Percentiles rank a stretch among this genome's conserved stretches.
Conservation (phyloP, 2,797 vertebrate species). For the Argyrosomus regius region DNA sequence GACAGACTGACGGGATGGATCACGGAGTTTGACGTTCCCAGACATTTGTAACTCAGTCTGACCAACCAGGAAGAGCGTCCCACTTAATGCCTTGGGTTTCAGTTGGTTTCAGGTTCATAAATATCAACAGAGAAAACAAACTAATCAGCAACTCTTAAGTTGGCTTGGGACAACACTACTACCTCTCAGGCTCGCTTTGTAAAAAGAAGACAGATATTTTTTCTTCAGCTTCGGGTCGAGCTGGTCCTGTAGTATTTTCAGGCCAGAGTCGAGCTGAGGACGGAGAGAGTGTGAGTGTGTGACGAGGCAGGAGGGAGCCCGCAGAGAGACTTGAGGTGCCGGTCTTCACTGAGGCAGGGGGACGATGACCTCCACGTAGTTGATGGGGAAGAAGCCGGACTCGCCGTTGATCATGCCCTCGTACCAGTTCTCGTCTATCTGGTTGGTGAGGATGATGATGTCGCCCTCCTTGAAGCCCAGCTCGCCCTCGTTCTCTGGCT, state of each 20-base stretch:
- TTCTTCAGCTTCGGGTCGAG: slow-evolving; percentile 3
- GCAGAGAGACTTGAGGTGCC: slow-evolving; percentile 55
- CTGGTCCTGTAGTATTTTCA: slow-evolving; percentile 12
- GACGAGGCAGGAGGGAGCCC: slow-evolving; percentile 37
- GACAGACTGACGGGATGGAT: background rate
- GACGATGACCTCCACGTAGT: slow-evolving; percentile 95
- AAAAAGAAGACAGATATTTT: slow-evolving; percentile 18
- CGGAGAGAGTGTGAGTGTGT: slow-evolving; percentile 55
- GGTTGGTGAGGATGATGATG: slow-evolving; percentile 96
- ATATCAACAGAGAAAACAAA: slow-evolving; percentile 32
- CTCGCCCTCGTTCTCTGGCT: slow-evolving; percentile 95
- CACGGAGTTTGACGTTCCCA: background rate
- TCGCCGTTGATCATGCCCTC: slow-evolving; percentile 94
- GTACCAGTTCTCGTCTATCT: slow-evolving; percentile 98
- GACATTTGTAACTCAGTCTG: slow-evolving; percentile 16
- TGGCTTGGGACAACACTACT: slow-evolving; percentile 5
- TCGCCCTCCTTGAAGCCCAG: slow-evolving; percentile 97
- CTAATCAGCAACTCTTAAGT: slow-evolving; percentile 12
- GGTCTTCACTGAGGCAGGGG: slow-evolving; percentile 89
- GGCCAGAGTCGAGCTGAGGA: slow-evolving; percentile 33
- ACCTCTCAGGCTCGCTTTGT: slow-evolving; percentile 15
- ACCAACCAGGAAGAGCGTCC: slow-evolving; percentile 10
- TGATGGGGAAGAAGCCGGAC: slow-evolving; percentile 97
- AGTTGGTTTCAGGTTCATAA: slow-evolving; percentile 52
- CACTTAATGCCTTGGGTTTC: slow-evolving; percentile 53